A percentile compares a stretch with the other conserved stretches of the same genome.
Conservation (phyloP, 2,113 vertebrate genomes). For the Phrynosoma platyrhinos region DNA sequence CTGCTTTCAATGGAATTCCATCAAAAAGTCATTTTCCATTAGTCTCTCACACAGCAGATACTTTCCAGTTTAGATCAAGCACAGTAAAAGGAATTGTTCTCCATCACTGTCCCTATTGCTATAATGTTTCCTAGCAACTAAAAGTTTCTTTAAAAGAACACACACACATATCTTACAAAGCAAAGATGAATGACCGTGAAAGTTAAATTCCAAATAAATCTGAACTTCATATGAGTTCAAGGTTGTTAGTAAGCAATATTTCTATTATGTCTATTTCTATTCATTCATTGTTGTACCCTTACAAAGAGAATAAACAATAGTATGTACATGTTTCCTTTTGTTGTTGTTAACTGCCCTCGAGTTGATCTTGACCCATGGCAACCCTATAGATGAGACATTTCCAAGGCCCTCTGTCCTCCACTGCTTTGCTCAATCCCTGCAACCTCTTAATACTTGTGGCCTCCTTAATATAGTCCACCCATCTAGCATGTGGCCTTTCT, state of each 20-base stretch:
- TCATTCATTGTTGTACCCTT: background rate
- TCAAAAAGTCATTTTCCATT: conserved; percentile 41
- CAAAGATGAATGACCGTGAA: conserved; percentile 14
- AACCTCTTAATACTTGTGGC: too few species aligned
- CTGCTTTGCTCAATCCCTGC: too few species aligned
- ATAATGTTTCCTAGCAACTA: conserved; percentile 59
- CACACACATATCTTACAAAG: background rate
- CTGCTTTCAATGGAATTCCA: conserved; percentile 12
- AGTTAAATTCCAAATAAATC: background rate
- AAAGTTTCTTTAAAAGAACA: background rate
- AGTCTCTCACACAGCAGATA: background rate
- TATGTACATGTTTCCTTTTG: too few species aligned
- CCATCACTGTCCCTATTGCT: conserved; percentile 39
- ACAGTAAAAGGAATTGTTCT: conserved; percentile 24
- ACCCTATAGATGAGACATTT: too few species aligned
- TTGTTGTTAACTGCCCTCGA: too few species aligned
- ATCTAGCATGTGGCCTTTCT: too few species aligned
- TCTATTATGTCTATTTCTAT: background rate
- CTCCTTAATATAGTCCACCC: too few species aligned
- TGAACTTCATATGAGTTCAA: conserved; percentile 23
- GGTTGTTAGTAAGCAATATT: background rate
- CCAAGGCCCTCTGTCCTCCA: too few species aligned
- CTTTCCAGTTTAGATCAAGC: conserved; percentile 40
- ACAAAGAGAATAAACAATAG: background rate
- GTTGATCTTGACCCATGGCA: too few species aligned